A percentile compares a stretch with the other conserved stretches of the same genome.
These are phyloP conservation scores for Python bivittatus DNA, from an alignment of 2,113 vertebrate species.

Conservation along the genomic window DNA sequence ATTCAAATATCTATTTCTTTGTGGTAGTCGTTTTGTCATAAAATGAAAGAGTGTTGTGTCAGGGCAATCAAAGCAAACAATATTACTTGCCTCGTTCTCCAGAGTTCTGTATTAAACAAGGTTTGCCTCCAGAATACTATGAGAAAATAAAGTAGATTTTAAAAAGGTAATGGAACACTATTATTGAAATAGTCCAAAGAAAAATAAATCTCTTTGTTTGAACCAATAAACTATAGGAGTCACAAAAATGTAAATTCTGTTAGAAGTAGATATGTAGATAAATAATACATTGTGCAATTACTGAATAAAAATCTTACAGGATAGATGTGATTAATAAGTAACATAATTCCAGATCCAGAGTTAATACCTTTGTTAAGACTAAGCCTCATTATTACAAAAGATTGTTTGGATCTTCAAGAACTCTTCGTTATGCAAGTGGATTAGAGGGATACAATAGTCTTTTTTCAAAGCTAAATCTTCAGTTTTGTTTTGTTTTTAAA, in stretches of 20 bases:
- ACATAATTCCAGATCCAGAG: not conserved
- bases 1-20: too few relatives aligned
- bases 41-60: slow-evolving; percentile 65
- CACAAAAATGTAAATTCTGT: not conserved
- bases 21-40: too few relatives aligned
- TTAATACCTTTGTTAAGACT: not conserved
- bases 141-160: not conserved
- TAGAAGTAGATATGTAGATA: not conserved
- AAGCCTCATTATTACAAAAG: not conserved
- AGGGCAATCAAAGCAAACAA: slow-evolving; percentile 47
- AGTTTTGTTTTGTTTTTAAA: not conserved
- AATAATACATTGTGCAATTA: not conserved
- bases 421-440: not conserved
- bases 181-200: not conserved
- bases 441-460: not conserved
- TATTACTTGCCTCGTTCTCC: not conserved
- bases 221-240: not conserved
- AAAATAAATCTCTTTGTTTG: not conserved
- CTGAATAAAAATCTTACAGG: not conserved
- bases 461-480: not conserved
- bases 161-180: not conserved
- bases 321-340: not conserved
- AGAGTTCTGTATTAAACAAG: not conserved
- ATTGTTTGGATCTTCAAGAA: not conserved
- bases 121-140: not conserved